Percentiles rank a stretch among this genome's conserved stretches.
phyloP scores from a whole-genome alignment of 2,888 invertebrate species.

The Crematogaster levior region DNA sequence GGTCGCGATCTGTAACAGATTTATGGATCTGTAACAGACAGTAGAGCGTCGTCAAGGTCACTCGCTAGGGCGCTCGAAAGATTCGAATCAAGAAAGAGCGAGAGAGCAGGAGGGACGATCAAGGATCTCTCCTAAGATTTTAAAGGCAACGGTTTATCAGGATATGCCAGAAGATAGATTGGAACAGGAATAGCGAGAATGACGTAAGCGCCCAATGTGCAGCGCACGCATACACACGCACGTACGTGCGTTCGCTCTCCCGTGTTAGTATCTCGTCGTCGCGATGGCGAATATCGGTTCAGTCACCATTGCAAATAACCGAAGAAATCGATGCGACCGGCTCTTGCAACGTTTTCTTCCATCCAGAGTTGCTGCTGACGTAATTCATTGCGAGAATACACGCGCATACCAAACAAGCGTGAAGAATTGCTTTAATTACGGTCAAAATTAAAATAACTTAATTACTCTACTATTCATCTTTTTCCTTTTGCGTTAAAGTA shows the following conservation, averaged over 20 bases:
- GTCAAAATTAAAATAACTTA: constrained; percentile 6
- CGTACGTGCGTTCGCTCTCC: constrained; percentile 11
- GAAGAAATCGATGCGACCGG: constrained; percentile 57
- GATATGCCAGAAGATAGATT: constrained; percentile 70
- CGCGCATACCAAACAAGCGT: not conserved
- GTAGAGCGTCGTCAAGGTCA: constrained; percentile 40
- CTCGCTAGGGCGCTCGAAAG: not conserved
- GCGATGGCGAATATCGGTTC: constrained; percentile 61
- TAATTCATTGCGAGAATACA: constrained; percentile 23
- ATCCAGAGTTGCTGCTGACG: not conserved
- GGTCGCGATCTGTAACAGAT: not conserved
- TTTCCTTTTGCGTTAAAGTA: not conserved
- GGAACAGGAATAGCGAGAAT: constrained; percentile 77
- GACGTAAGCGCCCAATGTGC: constrained; percentile 75
- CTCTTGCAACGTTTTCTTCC: not conserved
- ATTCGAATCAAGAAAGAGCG: not conserved
- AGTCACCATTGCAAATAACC: constrained; percentile 76
- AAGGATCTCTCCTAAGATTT: constrained; percentile 54
- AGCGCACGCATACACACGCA: not conserved
- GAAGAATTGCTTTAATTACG: not conserved
- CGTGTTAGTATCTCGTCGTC: constrained; percentile 34
- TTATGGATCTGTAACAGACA: constrained; percentile 14
- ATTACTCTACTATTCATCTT: not conserved
- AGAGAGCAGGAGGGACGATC: constrained; percentile 42
- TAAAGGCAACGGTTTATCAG: constrained; percentile 67